Evolutionary conservation across 1,140 invertebrate genomes (phyloP).

Genomic region (Whitmania pigra): DNA sequence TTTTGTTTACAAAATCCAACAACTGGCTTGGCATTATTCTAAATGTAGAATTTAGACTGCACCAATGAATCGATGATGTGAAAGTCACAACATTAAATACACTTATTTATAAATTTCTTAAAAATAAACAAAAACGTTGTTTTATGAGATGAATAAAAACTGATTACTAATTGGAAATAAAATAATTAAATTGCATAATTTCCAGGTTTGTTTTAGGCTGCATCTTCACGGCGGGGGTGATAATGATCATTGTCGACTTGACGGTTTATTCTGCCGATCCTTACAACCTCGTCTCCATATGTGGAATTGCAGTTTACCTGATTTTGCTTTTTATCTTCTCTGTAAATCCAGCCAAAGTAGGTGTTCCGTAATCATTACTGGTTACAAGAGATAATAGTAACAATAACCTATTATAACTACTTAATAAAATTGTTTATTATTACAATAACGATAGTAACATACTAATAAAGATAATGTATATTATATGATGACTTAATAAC

Average conservation of each 20-base stretch:
- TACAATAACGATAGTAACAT: no score
- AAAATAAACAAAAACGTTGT: neutral
- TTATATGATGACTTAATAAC: neutral
- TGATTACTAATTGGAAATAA: neutral
- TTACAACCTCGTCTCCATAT: conserved; percentile 29
- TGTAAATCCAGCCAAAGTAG: conserved; percentile 30
- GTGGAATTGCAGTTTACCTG: conserved; percentile 28
- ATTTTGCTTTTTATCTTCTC: conserved; percentile 30
- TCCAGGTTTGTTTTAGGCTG: conserved; percentile 19
- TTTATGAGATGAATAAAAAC: neutral
- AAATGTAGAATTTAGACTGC: no score
- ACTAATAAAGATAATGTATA: neutral
- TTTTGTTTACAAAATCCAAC: no score
- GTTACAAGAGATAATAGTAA: neutral
- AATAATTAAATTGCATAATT: neutral
- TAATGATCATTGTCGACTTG: conserved; percentile 23
- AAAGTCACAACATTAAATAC: no score
- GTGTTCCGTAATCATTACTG: conserved; percentile 6
- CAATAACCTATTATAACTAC: no score
- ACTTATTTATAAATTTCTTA: no score
- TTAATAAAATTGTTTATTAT: no score
- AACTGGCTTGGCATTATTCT: no score
- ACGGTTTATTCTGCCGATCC: conserved; percentile 23
- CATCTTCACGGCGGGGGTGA: conserved; percentile 22
- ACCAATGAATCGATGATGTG: no score